Base-by-base conservation (phyloP, 92 coral and sea anemone genomes). In the Umimayanthus chanpuru region DNA sequence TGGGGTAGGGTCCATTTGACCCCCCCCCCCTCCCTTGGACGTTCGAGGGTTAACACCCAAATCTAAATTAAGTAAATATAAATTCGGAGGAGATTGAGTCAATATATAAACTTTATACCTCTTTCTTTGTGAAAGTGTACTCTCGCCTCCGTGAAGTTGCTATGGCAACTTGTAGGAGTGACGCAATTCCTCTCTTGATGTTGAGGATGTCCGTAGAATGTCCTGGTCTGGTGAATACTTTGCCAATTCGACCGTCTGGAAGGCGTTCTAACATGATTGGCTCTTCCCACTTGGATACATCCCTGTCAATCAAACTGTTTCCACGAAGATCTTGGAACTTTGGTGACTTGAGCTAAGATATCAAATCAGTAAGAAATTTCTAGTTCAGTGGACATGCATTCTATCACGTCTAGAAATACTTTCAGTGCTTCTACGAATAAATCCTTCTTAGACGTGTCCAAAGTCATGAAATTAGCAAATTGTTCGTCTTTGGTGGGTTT, bases 161-260 rank as follows among this genome's bases (percentile, higher is more conserved):
- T 36, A 25, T 83, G 32, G 87, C 64, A 47, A 83, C 87, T 38
- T 91, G 93, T 39, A 92, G 85, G 36, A 89, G 50, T 21, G 94
- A 92, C 38, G 78, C 81, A 20, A 92, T 89, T 7, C 88, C 91
- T 32, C 85, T 89, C 81, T 92, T 92, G 73, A 92, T 68, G 82
- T 92, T 92, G 73, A 92, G 91, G 3, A 92, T 73, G 16, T 88
- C 90, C 20, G 80, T 26, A 9, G 92, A 86, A 40, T 88, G 85
- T 20, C 41, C 75, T 15, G 86, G 70, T 23, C 77, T 80, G 32
- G 77, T 71, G 47, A 55, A 38, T 26, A 92, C 32, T 11, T 81
- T 89, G 21, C 55, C 86, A 49, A 89, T 89, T 9, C 49, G 36
- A 2, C 92, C 94, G 50, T 89, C 82, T 9, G 70, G 73, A 8